Evolutionary conservation across 2,797 vertebrate species (phyloP).

Genomic region (Acanthopagrus latus): DNA sequence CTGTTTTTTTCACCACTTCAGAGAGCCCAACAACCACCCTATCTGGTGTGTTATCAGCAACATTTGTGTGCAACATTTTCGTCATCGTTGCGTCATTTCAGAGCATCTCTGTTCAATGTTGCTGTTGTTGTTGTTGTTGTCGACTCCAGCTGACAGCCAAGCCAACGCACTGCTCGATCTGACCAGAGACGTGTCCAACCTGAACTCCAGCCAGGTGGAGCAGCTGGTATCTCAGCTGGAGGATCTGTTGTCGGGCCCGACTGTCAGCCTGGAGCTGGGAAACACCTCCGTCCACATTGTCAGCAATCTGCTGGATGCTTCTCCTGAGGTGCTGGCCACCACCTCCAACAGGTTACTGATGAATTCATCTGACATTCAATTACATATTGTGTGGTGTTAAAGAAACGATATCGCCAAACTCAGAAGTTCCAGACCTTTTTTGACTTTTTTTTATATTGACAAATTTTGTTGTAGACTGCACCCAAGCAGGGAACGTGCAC

Average conservation of each 20-base stretch:
- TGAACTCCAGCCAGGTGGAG: constrained; percentile 79
- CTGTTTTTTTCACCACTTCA: background rate
- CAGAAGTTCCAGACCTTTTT: background rate
- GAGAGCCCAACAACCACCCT: constrained; percentile 3
- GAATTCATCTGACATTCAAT: background rate
- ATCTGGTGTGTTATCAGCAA: constrained; percentile 32
- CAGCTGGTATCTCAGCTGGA: constrained; percentile 79
- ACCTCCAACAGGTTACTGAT: constrained; percentile 87
- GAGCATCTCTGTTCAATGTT: background rate
- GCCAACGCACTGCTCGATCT: constrained; percentile 67
- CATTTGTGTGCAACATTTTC: background rate
- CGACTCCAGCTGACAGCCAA: constrained; percentile 28
- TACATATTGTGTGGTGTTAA: background rate
- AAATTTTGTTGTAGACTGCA: background rate
- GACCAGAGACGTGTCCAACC: constrained; percentile 68
- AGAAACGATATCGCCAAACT: background rate
- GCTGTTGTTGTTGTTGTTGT: background rate
- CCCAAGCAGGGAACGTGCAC: background rate
- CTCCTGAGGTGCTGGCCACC: constrained; percentile 74
- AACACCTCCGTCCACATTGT: constrained; percentile 85
- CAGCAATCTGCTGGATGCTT: constrained; percentile 87
- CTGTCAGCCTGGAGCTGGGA: constrained; percentile 81
- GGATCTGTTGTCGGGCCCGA: constrained; percentile 78
- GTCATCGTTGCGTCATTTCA: background rate
- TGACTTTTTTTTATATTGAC: background rate